Base-by-base conservation (phyloP, 2,888 invertebrate genomes). In the Calliopum simillimum region DNA sequence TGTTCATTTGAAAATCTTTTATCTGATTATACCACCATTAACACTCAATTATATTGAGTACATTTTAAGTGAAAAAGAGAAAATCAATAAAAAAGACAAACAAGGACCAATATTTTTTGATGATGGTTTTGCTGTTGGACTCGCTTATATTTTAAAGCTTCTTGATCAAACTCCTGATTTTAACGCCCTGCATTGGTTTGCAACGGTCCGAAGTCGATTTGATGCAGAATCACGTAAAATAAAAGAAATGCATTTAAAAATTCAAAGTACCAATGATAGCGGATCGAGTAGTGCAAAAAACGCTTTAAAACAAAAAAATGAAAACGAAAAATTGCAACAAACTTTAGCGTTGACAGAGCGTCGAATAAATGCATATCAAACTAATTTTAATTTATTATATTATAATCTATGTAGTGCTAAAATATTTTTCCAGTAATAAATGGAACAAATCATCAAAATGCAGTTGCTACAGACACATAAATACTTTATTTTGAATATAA, bases 111-210 rank as follows among this genome's bases (percentile, higher is more conserved):
- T 96, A 1, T 97, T 99, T 83, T 97, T 98, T 13, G 99, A 99
- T 86, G 99, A 99, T 86, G 99, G 99, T 14, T 99, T 99, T 87
- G 94, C 97, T 4, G 95, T 99, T 91, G 99, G 98, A 82, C 87
- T 89, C 19, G 97, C 98, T 0, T 99, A 97, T 81, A 93, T 99
- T 77, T 89, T 98, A 71, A 95, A 95, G 82, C 88, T 99, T 71
- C 87, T 99, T 56, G 92, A 96, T 84, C 97, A 98, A 86, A 91
- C 92, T 78, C 86, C 89, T 21, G 94, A 95, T 79, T 94, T 98
- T 83, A 96, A 98, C 87, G 92, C 95, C 0, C 88, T 99, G 6
- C 96, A 97, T 84, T 99, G 99, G 99, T 98, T 98, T 83, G 91
- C 94, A 77, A 94, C 96, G 3, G 92, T 97, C 12, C 89, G 90